Evolutionary conservation across 2,888 invertebrate species (phyloP).

Genomic region (Mamestra brassicae): DNA sequence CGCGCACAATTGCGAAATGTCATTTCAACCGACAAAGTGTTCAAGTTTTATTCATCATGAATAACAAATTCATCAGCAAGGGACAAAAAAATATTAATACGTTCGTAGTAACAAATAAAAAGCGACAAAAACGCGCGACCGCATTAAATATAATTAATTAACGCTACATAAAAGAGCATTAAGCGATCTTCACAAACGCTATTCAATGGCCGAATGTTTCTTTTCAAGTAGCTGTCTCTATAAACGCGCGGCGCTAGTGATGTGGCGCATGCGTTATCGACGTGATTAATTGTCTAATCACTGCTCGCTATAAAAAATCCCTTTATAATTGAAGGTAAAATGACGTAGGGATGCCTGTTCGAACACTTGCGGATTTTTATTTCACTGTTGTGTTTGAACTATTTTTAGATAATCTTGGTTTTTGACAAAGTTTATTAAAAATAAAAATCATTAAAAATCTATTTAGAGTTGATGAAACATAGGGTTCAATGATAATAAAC

Average conservation of each 20-base stretch:
- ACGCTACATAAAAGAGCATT: conserved; percentile 79
- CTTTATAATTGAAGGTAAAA: conserved; percentile 57
- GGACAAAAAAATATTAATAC: conserved; percentile 63
- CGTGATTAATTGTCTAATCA: conserved; percentile 81
- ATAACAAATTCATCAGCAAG: conserved; percentile 69
- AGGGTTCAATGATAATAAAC: too few relatives aligned
- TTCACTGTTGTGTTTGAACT: not conserved
- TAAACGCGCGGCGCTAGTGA: conserved; percentile 82
- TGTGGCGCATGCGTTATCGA: conserved; percentile 79
- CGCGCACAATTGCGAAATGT: conserved; percentile 61
- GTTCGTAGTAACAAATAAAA: conserved; percentile 63
- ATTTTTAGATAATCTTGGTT: not conserved
- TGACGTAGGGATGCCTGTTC: conserved; percentile 18
- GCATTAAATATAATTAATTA: conserved; percentile 88
- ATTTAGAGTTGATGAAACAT: not conserved
- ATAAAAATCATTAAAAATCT: not conserved
- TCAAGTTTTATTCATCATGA: conserved; percentile 63
- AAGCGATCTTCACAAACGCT: conserved; percentile 76
- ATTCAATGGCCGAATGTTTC: conserved; percentile 78
- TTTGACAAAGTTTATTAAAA: not conserved
- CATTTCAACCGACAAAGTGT: conserved; percentile 64
- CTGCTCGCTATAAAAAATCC: conserved; percentile 63
- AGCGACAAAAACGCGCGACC: conserved; percentile 75
- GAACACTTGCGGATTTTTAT: not conserved
- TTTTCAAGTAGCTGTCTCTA: conserved; percentile 83